Evolutionary conservation across 2,113 vertebrate species (phyloP), one percentile per base, ranked within the genome.

Genomic region (Rhynchomys soricoides): DNA sequence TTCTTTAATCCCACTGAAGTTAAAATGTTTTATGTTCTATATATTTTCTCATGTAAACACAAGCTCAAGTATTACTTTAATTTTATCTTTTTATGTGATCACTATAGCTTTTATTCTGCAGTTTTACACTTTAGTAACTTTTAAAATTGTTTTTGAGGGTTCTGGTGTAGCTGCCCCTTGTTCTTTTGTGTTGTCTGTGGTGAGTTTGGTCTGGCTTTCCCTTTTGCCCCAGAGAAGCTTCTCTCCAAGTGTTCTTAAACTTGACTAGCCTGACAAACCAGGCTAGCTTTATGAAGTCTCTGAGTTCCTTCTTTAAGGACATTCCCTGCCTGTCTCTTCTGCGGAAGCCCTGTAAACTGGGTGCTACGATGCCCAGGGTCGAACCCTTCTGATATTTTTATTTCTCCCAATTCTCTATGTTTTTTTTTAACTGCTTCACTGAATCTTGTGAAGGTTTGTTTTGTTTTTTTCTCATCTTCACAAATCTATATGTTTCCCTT

Each of bases 1-100:
- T 93, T 52, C 31, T 86, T 94, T 73, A 75, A 86, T 79, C 91
- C 37, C n/a, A 70, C 21, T 92, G 89, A 59, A 78, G 34, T 59
- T 48, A 77, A 86, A 62, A 77, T 89, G 37, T 70, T 75, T 94
- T 77, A 75, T 90, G 34, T 73, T 89, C 16, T 90, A 62, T 83
- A 21, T 37, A 34, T 2, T 96, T 89, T 8, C 31, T 17, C n/a
- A 87, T 57, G 3, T 13, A 70, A 19, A 85, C 31, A 17, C 22
- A 83, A 64, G 29, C 26, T 79, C 21, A 64, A 29, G 15, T 59
- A 88, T 59, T 75, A 31, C 48, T 17, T 45, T 64, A 37, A 34
- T 21, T 87, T 95, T 81, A 81, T 34, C 59, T 70, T 52, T 90
- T 88, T 89, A 55, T 26, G 48, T 88, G 71, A 16, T 85, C 74